These are phyloP conservation scores for Alviniconcha strummeri DNA, from an alignment of 2,888 invertebrate genomes.

Conservation along the genomic window DNA sequence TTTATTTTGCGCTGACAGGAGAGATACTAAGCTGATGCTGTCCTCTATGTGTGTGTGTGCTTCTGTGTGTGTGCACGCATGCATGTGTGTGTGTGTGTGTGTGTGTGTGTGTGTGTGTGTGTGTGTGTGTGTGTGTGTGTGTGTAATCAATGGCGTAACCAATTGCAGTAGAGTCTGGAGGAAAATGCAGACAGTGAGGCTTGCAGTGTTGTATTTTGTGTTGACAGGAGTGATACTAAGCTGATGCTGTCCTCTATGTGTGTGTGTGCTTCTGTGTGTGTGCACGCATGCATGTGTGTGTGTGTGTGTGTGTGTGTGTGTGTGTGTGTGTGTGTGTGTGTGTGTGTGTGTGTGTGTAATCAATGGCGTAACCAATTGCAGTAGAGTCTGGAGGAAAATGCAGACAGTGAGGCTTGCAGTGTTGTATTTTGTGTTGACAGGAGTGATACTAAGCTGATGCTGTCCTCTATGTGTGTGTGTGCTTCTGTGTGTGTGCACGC, in stretches of 20 bases:
- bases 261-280: too few relatives aligned
- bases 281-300: too few relatives aligned
- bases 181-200: too few relatives aligned
- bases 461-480: constrained; percentile 66
- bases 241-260: constrained; percentile 65
- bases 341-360: neutral
- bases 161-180: too few relatives aligned
- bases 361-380: neutral
- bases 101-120: neutral
- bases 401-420: too few relatives aligned
- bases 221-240: constrained; percentile 62
- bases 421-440: constrained; percentile 40
- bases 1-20: constrained; percentile 46
- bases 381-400: too few relatives aligned
- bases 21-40: constrained; percentile 66
- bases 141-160: too few relatives aligned
- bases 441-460: constrained; percentile 65
- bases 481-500: neutral
- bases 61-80: neutral
- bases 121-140: too few relatives aligned
- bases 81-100: neutral
- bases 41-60: constrained; percentile 59
- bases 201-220: neutral
- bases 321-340: too few relatives aligned
- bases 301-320: neutral